Evolutionary conservation across 1,140 invertebrate species (phyloP).

Genomic region (Theocolax elegans): DNA sequence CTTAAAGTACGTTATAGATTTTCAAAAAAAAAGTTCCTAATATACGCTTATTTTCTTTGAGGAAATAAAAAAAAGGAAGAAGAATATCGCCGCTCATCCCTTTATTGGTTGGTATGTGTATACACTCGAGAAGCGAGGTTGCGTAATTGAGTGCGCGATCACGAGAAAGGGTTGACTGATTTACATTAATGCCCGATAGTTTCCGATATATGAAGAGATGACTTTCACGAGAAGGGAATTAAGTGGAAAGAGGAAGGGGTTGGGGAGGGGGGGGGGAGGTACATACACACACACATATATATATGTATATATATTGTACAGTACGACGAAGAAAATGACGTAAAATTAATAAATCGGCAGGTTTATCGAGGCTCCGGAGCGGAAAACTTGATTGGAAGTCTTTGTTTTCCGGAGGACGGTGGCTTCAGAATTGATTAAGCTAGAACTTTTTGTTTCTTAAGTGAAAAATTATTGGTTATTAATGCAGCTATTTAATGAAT

Average conservation of each 20-base stretch:
- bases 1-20: no score
- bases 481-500: slow-evolving; percentile 2
- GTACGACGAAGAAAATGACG: slow-evolving; percentile 13
- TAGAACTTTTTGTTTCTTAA: background rate
- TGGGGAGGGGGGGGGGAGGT: no score
- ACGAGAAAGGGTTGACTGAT: background rate
- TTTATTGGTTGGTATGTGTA: no score
- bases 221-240: background rate
- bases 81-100: no score
- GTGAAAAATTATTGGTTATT: slow-evolving; percentile 27
- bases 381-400: slow-evolving; percentile 32
- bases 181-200: slow-evolving; percentile 30
- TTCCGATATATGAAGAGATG: slow-evolving; percentile 18
- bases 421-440: slow-evolving; percentile 15
- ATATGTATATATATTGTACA: no score
- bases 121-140: no score
- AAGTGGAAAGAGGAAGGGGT: background rate
- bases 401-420: slow-evolving; percentile 5
- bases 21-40: background rate
- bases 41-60: background rate
- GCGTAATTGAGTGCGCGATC: slow-evolving; percentile 18
- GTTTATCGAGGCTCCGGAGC: slow-evolving; percentile 2
- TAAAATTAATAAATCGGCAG: slow-evolving; percentile 30
- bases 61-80: no score
- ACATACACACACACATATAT: no score